These are phyloP conservation scores for Chalcosyrphus nemorum DNA, from an alignment of 2,888 invertebrate species.

Conservation along the genomic window DNA sequence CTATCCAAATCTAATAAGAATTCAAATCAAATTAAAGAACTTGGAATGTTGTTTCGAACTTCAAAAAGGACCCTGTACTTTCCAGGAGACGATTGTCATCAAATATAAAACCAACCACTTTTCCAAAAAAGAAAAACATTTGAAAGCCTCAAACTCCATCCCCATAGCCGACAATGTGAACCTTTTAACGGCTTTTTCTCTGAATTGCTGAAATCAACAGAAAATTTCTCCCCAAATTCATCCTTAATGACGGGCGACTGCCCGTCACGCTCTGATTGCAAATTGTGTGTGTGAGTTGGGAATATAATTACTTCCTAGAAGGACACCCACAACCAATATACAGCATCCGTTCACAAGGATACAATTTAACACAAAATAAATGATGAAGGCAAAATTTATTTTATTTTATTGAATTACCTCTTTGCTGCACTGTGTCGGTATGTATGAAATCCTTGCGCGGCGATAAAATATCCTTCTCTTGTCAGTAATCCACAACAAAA, in stretches of 20 bases:
- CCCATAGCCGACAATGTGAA: not conserved
- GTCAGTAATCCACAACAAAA: conserved; percentile 55
- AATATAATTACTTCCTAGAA: conserved; percentile 15
- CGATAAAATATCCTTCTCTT: conserved; percentile 36
- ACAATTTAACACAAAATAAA: not conserved
- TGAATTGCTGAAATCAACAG: conserved; percentile 8
- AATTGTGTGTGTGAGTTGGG: not conserved
- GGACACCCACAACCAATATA: not conserved
- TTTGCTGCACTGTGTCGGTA: not conserved
- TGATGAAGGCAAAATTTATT: not conserved
- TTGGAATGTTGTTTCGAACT: not conserved
- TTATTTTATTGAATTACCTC: conserved; percentile 17
- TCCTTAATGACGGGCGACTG: not conserved
- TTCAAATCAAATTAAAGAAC: not conserved
- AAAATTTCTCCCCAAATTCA: not conserved
- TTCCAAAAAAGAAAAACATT: not conserved
- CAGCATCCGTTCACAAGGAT: not conserved
- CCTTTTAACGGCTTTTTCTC: conserved; percentile 1
- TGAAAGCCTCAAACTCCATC: not conserved
- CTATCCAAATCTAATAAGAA: not conserved
- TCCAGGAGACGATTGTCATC: not conserved
- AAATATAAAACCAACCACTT: not conserved
- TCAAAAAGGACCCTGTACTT: not conserved
- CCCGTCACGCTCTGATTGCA: conserved; percentile 42
- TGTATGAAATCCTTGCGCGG: conserved; percentile 25